Conservation (phyloP, 2,113 vertebrate genomes). For the Hymenochirus boettgeri region DNA sequence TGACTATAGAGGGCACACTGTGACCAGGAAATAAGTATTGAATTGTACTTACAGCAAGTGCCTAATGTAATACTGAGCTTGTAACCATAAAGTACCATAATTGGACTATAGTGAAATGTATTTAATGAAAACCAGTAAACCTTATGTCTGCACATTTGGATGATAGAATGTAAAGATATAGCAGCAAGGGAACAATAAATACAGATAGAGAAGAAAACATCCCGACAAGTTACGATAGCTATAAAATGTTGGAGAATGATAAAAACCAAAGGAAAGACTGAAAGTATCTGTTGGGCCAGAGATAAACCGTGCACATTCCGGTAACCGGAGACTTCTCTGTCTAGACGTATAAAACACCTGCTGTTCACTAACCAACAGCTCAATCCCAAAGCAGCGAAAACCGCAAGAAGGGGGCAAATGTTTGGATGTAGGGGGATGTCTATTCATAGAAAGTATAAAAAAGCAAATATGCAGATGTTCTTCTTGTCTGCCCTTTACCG, state of each 20-base stretch:
- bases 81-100: too few relatives aligned
- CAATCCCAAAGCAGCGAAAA: constrained; percentile 18
- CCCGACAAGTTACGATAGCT: not conserved
- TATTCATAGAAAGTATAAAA: constrained; percentile 17
- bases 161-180: not conserved
- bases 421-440: constrained; percentile 12
- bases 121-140: too few relatives aligned
- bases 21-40: too few relatives aligned
- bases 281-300: too few relatives aligned
- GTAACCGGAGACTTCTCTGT: constrained; percentile 25
- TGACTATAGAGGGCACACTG: too few relatives aligned
- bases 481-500: not conserved
- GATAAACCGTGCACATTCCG: not conserved
- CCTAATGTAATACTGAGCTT: too few relatives aligned
- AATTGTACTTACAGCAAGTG: too few relatives aligned
- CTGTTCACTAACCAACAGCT: constrained; percentile 27
- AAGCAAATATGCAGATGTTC: not conserved
- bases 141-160: not conserved
- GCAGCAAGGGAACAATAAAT: not conserved
- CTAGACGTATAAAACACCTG: constrained; percentile 33
- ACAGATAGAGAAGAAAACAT: not conserved
- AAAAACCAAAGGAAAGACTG: too few relatives aligned
- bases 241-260: not conserved
- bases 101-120: too few relatives aligned
- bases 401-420: constrained; percentile 21